Conservation (phyloP, 2,888 invertebrate genomes). For the Eristalis intricaria region DNA sequence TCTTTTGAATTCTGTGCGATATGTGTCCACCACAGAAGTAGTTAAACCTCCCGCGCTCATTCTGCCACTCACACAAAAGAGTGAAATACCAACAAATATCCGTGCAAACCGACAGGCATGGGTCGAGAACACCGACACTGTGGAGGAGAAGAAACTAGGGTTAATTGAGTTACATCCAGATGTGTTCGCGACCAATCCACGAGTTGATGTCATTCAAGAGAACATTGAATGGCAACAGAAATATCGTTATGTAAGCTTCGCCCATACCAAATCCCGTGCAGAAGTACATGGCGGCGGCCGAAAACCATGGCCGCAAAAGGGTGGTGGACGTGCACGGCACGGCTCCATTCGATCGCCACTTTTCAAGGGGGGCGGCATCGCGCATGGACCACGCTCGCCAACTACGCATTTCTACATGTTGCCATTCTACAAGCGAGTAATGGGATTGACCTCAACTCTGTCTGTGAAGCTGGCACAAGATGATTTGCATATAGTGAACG, state of each 20-base stretch:
- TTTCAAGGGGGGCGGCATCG: conserved; percentile 91
- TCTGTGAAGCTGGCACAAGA: conserved; percentile 97
- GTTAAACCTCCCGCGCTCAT: conserved; percentile 73
- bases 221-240: conserved; percentile 93
- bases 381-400: conserved; percentile 96
- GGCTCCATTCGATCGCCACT: conserved; percentile 95
- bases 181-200: conserved; percentile 90
- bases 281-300: conserved; percentile 94
- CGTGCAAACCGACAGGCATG: conserved; percentile 87
- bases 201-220: conserved; percentile 92
- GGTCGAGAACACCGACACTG: conserved; percentile 91
- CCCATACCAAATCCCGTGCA: conserved; percentile 88
- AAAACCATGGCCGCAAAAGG: conserved; percentile 99
- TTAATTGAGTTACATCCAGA: conserved; percentile 94
- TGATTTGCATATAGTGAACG: conserved; percentile 94
- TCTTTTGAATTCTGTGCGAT: conserved; percentile 47
- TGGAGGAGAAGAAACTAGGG: conserved; percentile 90
- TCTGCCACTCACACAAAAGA: conserved; percentile 73
- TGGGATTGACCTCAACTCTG: conserved; percentile 91
- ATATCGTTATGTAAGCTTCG: conserved; percentile 91
- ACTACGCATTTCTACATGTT: conserved; percentile 97
- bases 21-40: conserved; percentile 17
- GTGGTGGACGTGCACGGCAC: conserved; percentile 93
- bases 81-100: conserved; percentile 73
- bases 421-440: conserved; percentile 88